Evolutionary conservation across 2,797 vertebrate genomes (phyloP), one percentile per base, ranked within the genome.

Genomic region (Podarcis lilfordi): DNA sequence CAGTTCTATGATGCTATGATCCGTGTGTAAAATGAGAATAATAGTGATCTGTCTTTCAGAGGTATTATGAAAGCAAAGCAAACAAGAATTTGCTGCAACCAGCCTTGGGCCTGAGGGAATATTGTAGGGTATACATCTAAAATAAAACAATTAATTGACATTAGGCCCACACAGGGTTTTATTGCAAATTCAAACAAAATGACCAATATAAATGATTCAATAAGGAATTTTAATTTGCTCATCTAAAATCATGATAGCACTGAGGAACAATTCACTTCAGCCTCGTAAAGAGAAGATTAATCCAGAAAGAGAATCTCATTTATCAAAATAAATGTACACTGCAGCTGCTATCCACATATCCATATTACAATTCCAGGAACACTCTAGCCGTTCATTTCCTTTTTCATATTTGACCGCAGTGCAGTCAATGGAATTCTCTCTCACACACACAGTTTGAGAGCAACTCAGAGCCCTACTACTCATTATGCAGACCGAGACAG

Each of bases 151-250:
- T 82, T 85, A 88, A 76, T 90, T 85, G 83, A 86, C 84, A 90
- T 82, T 88, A 64, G 21, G n/a, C 17, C 29, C 43, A 11, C 15
- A 11, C 17, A 72, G 35, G 50, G 35, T 61, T 83, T 90, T 10
- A 85, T 88, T 92, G 21, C 37, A 81, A 86, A 92, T 85, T 85
- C 68, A 80, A 90, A 71, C 59, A 82, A 89, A 90, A 91, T 40
- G 29, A 17, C 8, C 3, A 0, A 0, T 40, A 66, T 72, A 40
- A 55, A 71, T 72, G 86, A 91, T 72, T 90, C 86, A 71, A 64
- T 79, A 88, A 81, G 68, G 79, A 50, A 61, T 78, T 45, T 87
- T 88, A 76, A 89, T 85, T 77, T 71, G 83, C 69, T 85, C 82
- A 59, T 87, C 77, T 45, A 85, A 85, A 90, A 69, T 91, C 90